Conservation (phyloP, 2,797 vertebrate genomes). For the Pyrocephalus nanus region DNA sequence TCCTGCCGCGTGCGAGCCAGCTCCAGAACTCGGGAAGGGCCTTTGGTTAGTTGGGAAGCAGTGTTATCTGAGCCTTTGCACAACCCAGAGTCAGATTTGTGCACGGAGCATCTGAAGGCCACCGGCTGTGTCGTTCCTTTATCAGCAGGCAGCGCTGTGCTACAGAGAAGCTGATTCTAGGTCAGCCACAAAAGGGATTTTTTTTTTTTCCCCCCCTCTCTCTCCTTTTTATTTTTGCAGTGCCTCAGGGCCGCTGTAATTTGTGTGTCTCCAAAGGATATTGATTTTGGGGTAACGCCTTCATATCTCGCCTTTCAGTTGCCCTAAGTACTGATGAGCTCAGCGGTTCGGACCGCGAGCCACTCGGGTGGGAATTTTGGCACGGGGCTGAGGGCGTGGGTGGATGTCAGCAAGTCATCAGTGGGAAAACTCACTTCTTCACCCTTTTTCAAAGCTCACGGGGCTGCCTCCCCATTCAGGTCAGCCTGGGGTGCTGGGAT, state of each 20-base stretch:
- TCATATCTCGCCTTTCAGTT: not conserved
- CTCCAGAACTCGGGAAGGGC: not conserved
- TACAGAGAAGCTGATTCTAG: conserved; percentile 66
- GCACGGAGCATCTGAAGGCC: not conserved
- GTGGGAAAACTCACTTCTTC: not conserved
- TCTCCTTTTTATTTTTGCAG: not conserved
- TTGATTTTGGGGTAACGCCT: conserved; percentile 7
- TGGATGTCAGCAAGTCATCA: not conserved
- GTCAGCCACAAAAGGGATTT: conserved; percentile 59
- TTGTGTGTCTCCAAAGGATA: conserved; percentile 2
- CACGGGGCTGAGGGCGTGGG: not conserved
- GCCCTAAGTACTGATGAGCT: not conserved
- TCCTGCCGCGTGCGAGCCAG: fast-evolving
- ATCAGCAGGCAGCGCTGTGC: conserved; percentile 70
- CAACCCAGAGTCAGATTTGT: not conserved
- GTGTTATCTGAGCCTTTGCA: not conserved
- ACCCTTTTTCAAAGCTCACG: not conserved
- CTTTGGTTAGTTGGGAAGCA: not conserved
- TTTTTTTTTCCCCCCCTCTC: fast-evolving
- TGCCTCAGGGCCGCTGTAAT: not conserved
- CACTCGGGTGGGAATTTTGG: not conserved
- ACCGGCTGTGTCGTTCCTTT: conserved; percentile 57
- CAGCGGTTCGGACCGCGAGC: not conserved
- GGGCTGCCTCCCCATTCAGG: not conserved
- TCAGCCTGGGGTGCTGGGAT: too few species aligned